Evolutionary conservation across 1,140 invertebrate genomes (phyloP).

Genomic region (Macrobrachium rosenbergii): DNA sequence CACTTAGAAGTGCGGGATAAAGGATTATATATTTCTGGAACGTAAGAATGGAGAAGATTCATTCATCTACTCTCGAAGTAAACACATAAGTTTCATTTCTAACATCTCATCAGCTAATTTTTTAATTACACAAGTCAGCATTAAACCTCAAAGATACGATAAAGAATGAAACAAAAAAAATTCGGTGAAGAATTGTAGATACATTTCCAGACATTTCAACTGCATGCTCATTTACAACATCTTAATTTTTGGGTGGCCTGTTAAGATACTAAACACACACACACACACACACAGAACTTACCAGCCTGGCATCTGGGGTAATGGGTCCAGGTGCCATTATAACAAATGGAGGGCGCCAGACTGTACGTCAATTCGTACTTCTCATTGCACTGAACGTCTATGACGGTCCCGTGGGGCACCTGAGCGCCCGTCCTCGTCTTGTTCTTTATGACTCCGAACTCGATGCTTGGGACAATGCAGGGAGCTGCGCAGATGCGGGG

Average conservation of each 20-base stretch:
- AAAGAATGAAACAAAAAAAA: neutral
- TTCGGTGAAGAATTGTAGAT: neutral
- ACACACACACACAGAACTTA: slow-evolving; percentile 65
- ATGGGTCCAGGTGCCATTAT: slow-evolving; percentile 96
- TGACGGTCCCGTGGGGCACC: slow-evolving; percentile 87
- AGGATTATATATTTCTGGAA: no score
- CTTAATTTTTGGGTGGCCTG: neutral
- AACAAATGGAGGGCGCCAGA: slow-evolving; percentile 84
- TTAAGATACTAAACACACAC: no score
- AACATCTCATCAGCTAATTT: no score
- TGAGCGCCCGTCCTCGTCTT: slow-evolving; percentile 71
- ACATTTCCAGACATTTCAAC: no score
- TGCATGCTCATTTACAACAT: neutral
- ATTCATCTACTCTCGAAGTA: no score
- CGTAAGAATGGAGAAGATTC: no score
- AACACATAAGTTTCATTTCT: no score
- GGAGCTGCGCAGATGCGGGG: slow-evolving; percentile 76
- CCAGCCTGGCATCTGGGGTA: slow-evolving; percentile 92
- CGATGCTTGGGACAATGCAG: slow-evolving; percentile 90
- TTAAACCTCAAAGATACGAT: neutral
- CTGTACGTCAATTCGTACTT: slow-evolving; percentile 87
- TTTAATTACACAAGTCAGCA: no score
- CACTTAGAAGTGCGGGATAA: no score
- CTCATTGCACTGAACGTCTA: slow-evolving; percentile 87
- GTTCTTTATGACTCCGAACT: slow-evolving; percentile 80